Evolutionary conservation across 2,888 invertebrate species (phyloP).

Genomic region (Standfussiana lucernea): DNA sequence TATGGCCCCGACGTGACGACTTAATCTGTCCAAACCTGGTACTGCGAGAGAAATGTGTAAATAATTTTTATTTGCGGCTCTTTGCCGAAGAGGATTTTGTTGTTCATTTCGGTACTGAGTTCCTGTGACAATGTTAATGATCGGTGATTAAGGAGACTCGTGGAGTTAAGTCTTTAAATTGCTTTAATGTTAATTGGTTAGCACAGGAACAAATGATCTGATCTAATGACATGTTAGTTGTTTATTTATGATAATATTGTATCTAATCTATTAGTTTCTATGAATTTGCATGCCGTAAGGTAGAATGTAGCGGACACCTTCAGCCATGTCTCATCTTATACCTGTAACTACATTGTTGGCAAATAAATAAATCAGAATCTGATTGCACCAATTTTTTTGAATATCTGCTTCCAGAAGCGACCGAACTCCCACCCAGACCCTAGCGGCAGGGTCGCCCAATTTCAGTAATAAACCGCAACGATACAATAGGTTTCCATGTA

Average conservation of each 20-base stretch:
- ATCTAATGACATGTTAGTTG: too few relatives aligned
- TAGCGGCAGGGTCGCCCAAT: not conserved
- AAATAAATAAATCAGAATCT: too few relatives aligned
- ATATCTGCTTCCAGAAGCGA: not conserved
- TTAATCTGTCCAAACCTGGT: conserved; percentile 79
- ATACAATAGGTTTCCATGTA: not conserved
- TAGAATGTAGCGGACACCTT: too few relatives aligned
- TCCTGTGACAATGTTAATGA: conserved; percentile 12
- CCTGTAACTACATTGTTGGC: too few relatives aligned
- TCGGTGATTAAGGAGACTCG: not conserved
- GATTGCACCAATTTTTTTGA: not conserved
- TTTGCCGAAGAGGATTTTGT: conserved; percentile 38
- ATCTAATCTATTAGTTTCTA: too few relatives aligned
- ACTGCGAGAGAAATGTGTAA: conserved; percentile 75
- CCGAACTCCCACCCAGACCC: not conserved
- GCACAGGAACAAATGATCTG: not conserved
- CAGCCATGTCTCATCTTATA: too few relatives aligned
- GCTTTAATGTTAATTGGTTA: not conserved
- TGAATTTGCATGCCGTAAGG: too few relatives aligned
- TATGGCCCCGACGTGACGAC: conserved; percentile 82
- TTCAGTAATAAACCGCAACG: not conserved
- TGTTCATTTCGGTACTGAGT: conserved; percentile 20
- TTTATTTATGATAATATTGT: too few relatives aligned
- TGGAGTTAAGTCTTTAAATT: not conserved
- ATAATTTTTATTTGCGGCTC: conserved; percentile 73